Evolutionary conservation across 2,797 vertebrate species (phyloP).

Genomic region (Phoeniculus purpureus): DNA sequence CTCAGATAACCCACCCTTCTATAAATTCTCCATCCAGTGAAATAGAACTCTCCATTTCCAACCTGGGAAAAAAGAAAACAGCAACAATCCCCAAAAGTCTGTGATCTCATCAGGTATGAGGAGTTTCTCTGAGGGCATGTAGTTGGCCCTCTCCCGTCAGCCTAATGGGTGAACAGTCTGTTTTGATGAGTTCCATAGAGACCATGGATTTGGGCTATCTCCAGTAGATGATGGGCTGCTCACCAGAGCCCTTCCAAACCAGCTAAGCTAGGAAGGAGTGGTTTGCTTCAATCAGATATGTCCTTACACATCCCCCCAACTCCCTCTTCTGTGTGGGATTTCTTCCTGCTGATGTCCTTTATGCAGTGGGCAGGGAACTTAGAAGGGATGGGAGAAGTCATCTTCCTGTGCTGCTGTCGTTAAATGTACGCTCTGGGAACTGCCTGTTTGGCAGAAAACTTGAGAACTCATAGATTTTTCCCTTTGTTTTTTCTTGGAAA

Average conservation of each 20-base stretch:
- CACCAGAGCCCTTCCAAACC: constrained; percentile 8
- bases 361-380: not conserved
- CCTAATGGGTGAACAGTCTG: not conserved
- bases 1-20: not conserved
- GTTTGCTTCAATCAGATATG: not conserved
- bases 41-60: not conserved
- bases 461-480: not conserved
- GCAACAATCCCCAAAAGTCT: accelerated
- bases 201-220: not conserved
- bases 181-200: not conserved
- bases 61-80: accelerated
- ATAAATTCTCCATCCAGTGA: not conserved
- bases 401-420: constrained; percentile 29
- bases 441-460: constrained; percentile 23
- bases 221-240: not conserved
- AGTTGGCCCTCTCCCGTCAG: not conserved
- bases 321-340: not conserved
- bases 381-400: not conserved
- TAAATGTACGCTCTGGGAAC: constrained; percentile 8
- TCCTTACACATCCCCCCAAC: not conserved
- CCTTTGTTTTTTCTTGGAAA: constrained; percentile 17
- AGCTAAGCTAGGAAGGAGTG: not conserved
- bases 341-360: constrained; percentile 10
- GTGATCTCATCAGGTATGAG: not conserved
- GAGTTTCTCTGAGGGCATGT: not conserved